Evolutionary conservation across 2,888 invertebrate genomes (phyloP).

Genomic region (Tubiluchus corallicola): DNA sequence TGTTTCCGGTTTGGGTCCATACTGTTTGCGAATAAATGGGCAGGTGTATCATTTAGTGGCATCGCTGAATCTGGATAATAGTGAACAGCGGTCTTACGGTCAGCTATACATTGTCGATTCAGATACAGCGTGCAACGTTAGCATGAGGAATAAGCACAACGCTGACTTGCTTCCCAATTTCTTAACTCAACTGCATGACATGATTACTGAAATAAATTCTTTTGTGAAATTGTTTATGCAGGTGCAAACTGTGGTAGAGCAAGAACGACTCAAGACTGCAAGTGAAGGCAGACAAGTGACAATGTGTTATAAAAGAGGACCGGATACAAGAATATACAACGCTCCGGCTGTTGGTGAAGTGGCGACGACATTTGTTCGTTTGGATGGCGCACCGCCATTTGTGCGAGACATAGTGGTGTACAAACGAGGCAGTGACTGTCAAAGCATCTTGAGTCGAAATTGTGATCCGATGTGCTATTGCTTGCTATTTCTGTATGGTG

Average conservation of each 20-base stretch:
- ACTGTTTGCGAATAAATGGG: constrained; percentile 14
- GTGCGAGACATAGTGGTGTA: no score
- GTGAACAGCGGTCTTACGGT: constrained; percentile 8
- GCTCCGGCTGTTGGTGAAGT: no score
- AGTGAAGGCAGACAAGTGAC: no score
- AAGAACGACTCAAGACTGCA: no score
- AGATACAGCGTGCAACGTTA: constrained; percentile 9
- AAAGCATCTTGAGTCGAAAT: background rate
- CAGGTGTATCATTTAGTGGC: constrained; percentile 15
- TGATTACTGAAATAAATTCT: constrained; percentile 11
- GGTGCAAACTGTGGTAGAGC: constrained; percentile 14
- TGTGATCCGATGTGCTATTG: constrained; percentile 5
- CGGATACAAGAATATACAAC: no score
- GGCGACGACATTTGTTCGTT: no score
- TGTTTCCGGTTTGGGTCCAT: constrained; percentile 10
- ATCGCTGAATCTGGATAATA: constrained; percentile 9
- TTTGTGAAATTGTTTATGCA: constrained; percentile 14
- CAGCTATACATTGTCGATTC: constrained; percentile 15
- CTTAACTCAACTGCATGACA: constrained; percentile 9
- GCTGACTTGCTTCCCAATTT: constrained; percentile 8
- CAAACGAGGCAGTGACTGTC: no score
- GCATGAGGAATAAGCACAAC: constrained; percentile 9
- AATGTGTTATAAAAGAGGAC: no score
- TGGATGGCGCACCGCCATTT: no score
- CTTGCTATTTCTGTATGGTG: constrained; percentile 1